Evolutionary conservation across 2,888 invertebrate species (phyloP).

Genomic region (Mantis religiosa): DNA sequence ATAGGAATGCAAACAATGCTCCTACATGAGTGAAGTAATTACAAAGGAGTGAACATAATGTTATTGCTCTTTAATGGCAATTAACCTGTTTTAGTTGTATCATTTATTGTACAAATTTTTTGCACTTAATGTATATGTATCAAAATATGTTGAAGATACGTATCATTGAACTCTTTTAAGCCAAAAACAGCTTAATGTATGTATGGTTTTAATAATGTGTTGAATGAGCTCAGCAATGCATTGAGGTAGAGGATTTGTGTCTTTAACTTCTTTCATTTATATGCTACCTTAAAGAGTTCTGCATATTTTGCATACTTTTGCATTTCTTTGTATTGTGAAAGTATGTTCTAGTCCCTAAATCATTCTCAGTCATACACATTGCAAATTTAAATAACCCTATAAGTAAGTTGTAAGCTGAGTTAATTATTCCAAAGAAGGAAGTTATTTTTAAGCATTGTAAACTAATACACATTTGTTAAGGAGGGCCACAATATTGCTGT

Average conservation of each 20-base stretch:
- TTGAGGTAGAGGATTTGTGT: not conserved
- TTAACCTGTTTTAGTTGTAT: not conserved
- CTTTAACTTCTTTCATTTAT: not conserved
- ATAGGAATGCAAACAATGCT: conserved; percentile 37
- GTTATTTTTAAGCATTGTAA: not conserved
- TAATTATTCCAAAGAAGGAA: not conserved
- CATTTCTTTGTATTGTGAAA: not conserved
- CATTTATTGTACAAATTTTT: not conserved
- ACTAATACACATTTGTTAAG: not conserved
- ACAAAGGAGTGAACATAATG: not conserved
- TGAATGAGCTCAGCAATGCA: not conserved
- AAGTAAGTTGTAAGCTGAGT: not conserved
- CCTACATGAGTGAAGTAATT: not conserved
- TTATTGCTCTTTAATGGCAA: not conserved
- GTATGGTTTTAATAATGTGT: not conserved
- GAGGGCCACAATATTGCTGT: not conserved
- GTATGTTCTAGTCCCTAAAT: not conserved
- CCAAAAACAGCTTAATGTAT: too few species aligned
- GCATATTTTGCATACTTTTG: too few species aligned
- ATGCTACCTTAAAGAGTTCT: not conserved
- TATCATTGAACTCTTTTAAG: too few species aligned
- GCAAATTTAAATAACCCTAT: not conserved
- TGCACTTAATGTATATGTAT: too few species aligned
- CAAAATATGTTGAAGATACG: not conserved
- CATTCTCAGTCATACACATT: not conserved